A percentile compares a stretch with the other conserved stretches of the same genome.
Evolutionary conservation across 2,888 invertebrate species (phyloP).

Genomic region (Gerris lacustris): DNA sequence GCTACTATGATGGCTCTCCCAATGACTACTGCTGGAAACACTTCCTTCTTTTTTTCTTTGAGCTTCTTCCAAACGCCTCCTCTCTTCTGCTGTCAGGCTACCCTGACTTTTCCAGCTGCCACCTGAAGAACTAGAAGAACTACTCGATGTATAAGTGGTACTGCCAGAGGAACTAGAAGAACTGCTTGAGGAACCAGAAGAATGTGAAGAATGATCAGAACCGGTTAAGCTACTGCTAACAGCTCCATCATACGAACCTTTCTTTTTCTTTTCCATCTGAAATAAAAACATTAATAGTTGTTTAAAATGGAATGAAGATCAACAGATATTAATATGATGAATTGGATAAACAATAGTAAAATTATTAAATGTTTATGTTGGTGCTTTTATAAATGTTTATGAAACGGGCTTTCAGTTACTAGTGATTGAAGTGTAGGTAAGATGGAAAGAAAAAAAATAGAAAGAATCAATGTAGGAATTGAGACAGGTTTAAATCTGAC

Average conservation of each 20-base stretch:
- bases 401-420: too few relatives aligned
- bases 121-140: constrained; percentile 1
- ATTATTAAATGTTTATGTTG: background rate
- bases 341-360: too few relatives aligned
- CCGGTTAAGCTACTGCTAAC: background rate
- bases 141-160: background rate
- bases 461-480: background rate
- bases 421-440: background rate
- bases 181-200: constrained; percentile 9
- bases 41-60: constrained; percentile 25
- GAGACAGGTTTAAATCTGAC: background rate
- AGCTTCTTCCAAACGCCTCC: constrained; percentile 32
- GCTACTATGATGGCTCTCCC: constrained; percentile 19
- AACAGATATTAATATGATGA: too few relatives aligned
- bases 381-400: too few relatives aligned
- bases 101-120: background rate
- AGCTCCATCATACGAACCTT: constrained; percentile 2
- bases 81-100: constrained; percentile 36
- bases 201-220: constrained; percentile 2
- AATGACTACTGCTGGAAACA: constrained; percentile 16
- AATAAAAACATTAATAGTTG: background rate
- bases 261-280: background rate
- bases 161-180: constrained; percentile 13
- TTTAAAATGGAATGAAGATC: background rate
- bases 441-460: constrained; percentile 7